Percentiles rank a stretch among this genome's conserved stretches.
Evolutionary conservation across 1,140 invertebrate genomes (phyloP).

Genomic region (Halictus rubicundus): DNA sequence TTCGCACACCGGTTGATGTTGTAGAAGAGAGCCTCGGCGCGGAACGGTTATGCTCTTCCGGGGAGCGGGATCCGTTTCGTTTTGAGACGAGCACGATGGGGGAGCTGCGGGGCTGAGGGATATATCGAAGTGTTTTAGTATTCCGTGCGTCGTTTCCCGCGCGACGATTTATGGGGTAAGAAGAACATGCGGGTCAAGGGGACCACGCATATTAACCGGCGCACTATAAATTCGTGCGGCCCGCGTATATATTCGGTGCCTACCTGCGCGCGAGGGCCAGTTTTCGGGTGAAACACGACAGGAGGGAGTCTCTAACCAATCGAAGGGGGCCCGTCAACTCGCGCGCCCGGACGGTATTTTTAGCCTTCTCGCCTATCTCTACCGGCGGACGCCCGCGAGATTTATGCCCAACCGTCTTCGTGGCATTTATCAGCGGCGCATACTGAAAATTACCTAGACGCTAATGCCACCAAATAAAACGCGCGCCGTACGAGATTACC

Average conservation of each 20-base stretch:
- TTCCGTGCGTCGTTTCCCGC: constrained; percentile 46
- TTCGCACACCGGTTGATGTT: not conserved
- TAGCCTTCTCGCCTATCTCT: constrained; percentile 46
- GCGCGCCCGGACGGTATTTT: constrained; percentile 38
- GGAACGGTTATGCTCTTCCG: constrained; percentile 55
- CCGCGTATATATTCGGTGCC: constrained; percentile 47
- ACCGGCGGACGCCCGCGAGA: constrained; percentile 40
- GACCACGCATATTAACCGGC: constrained; percentile 59
- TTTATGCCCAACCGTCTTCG: constrained; percentile 48
- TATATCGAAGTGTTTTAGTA: constrained; percentile 64
- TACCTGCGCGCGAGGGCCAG: constrained; percentile 49
- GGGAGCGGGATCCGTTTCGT: constrained; percentile 25
- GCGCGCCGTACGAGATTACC: constrained; percentile 36
- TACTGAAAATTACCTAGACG: constrained; percentile 46
- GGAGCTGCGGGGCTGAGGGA: not conserved
- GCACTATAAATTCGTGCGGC: constrained; percentile 58
- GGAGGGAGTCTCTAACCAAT: constrained; percentile 27
- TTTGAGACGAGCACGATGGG: constrained; percentile 6
- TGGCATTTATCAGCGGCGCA: constrained; percentile 44
- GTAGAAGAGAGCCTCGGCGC: not conserved
- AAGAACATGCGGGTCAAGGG: constrained; percentile 63
- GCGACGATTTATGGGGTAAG: constrained; percentile 61
- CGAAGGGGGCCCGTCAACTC: constrained; percentile 47
- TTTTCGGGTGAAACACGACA: constrained; percentile 54
- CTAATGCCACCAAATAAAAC: constrained; percentile 46